A percentile compares a stretch with the other conserved stretches of the same genome.
phyloP scores from a whole-genome alignment of 2,797 vertebrate genomes.

The Micromesistius poutassou region DNA sequence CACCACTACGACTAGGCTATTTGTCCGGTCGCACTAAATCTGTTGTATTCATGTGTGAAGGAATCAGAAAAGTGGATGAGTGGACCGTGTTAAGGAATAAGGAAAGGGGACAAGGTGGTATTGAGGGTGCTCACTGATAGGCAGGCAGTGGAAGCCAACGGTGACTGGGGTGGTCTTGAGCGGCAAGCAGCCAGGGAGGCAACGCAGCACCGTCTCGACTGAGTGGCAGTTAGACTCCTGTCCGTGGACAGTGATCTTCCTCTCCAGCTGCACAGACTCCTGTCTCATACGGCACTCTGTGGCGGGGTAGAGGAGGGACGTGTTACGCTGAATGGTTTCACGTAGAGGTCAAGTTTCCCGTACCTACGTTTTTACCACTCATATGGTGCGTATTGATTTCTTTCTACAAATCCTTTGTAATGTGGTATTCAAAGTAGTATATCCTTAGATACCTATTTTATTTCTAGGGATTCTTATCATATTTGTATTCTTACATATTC shows the following conservation, averaged over 20 bases:
- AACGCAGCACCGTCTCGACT: conserved; percentile 72
- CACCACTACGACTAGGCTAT: not conserved
- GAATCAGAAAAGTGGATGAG: not conserved
- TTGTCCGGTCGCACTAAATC: not conserved
- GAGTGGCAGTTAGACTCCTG: conserved; percentile 72
- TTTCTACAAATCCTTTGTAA: no score
- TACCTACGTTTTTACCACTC: not conserved
- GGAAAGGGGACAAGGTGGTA: not conserved
- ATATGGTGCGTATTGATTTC: no score
- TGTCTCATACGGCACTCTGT: conserved; percentile 57
- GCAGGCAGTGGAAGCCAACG: conserved; percentile 71
- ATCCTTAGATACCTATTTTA: no score
- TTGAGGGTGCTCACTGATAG: conserved; percentile 54
- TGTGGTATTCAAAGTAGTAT: no score
- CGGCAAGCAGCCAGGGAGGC: conserved; percentile 64
- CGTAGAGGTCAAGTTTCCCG: not conserved
- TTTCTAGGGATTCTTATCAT: no score
- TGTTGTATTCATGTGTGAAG: not conserved
- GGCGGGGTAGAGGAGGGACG: not conserved
- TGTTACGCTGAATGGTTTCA: not conserved
- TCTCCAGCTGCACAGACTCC: conserved; percentile 50
- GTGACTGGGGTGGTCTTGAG: conserved; percentile 57
- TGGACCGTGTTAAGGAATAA: not conserved
- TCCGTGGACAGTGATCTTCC: conserved; percentile 47
- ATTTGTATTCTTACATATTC: no score